Percentiles rank a stretch among this genome's conserved stretches.
Evolutionary conservation across 2,113 vertebrate species (phyloP).

Genomic region (Nyctibius bracteatus): DNA sequence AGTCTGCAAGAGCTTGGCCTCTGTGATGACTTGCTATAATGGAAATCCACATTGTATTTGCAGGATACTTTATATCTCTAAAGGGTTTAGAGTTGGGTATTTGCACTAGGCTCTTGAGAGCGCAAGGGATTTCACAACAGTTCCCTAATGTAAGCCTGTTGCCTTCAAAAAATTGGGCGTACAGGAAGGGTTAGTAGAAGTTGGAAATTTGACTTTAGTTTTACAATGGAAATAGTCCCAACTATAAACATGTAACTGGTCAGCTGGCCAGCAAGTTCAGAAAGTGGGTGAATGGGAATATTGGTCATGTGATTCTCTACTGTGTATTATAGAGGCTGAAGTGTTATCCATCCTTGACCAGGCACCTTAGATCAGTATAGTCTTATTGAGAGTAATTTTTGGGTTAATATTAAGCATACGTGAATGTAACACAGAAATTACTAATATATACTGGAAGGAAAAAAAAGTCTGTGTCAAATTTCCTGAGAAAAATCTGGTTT

Average conservation of each 20-base stretch:
- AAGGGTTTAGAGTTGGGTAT: not conserved
- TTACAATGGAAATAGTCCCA: not conserved
- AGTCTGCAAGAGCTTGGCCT: not conserved
- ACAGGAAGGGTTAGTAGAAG: not conserved
- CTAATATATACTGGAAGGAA: not conserved
- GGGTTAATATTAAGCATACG: not conserved
- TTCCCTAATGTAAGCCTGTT: not conserved
- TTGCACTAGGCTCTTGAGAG: not conserved
- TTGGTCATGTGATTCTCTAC: not conserved
- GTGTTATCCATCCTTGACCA: not conserved
- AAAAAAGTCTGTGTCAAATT: not conserved
- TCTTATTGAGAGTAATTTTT: not conserved
- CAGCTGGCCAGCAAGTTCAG: not conserved
- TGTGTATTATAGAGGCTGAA: not conserved
- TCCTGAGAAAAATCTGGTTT: not conserved
- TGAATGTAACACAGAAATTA: not conserved
- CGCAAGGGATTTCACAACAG: not conserved
- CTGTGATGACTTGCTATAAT: not conserved
- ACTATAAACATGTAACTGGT: not conserved
- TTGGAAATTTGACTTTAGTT: not conserved
- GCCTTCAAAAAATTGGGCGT: not conserved
- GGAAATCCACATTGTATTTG: not conserved
- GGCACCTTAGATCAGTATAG: not conserved
- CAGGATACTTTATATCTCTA: not conserved
- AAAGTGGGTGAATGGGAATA: not conserved